Conservation (phyloP, 2,888 invertebrate species). For the Leptopilina syphax region DNA sequence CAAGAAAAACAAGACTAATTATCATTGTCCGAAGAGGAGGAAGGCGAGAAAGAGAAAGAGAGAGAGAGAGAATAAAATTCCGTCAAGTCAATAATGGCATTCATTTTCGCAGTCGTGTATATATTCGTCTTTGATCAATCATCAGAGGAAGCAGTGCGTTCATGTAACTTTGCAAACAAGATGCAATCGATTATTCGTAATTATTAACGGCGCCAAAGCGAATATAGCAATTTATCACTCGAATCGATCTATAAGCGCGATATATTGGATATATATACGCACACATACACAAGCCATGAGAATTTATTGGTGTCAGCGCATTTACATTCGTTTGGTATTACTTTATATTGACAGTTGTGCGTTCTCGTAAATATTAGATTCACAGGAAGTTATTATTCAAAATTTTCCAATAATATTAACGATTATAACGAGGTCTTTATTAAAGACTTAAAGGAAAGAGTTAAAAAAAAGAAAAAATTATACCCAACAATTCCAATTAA, state of each 20-base stretch:
- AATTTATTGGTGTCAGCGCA: conserved; percentile 38
- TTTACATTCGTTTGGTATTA: conserved; percentile 31
- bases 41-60: too few relatives aligned
- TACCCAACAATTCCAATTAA: not conserved
- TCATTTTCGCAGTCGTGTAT: not conserved
- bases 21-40: too few relatives aligned
- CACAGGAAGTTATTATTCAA: conserved; percentile 22
- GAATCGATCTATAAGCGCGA: conserved; percentile 22
- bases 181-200: conserved; percentile 40
- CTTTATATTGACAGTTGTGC: conserved; percentile 12
- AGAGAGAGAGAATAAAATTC: not conserved
- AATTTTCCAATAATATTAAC: conserved; percentile 8
- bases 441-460: too few relatives aligned
- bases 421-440: not conserved
- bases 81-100: not conserved
- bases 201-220: conserved; percentile 33
- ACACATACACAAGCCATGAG: not conserved
- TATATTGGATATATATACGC: not conserved
- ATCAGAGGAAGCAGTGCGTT: conserved; percentile 6
- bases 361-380: conserved; percentile 30
- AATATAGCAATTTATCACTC: conserved; percentile 27
- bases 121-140: conserved; percentile 23
- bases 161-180: conserved; percentile 39
- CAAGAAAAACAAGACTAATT: too few relatives aligned
- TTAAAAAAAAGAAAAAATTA: too few relatives aligned